phyloP scores from a whole-genome alignment of 2,888 invertebrate species.

The Parnassius apollo region DNA sequence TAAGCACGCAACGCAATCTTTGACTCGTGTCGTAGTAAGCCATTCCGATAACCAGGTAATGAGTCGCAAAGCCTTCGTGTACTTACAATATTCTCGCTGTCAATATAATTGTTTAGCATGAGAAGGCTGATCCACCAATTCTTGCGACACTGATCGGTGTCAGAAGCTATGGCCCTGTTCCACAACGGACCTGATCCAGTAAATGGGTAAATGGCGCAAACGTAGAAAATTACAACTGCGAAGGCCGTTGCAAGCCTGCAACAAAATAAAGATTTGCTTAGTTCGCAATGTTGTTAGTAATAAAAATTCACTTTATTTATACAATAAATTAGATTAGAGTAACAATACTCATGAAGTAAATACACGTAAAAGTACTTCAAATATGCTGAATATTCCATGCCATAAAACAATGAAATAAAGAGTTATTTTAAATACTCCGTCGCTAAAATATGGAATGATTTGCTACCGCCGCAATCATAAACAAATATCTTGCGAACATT shows the following conservation, averaged over 20 bases:
- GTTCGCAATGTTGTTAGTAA: too few relatives aligned
- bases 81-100: conserved; percentile 80
- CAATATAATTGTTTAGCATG: conserved; percentile 82
- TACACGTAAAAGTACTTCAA: too few relatives aligned
- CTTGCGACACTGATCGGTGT: conserved; percentile 74
- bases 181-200: conserved; percentile 83
- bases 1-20: conserved; percentile 10
- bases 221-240: conserved; percentile 80
- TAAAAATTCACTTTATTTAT: too few relatives aligned
- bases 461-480: too few relatives aligned
- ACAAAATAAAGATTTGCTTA: conserved; percentile 23
- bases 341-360: too few relatives aligned
- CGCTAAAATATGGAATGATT: too few relatives aligned
- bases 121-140: conserved; percentile 84
- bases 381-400: too few relatives aligned
- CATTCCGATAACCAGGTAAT: background rate
- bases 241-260: conserved; percentile 79
- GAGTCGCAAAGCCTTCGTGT: background rate
- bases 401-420: too few relatives aligned
- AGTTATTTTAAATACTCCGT: too few relatives aligned
- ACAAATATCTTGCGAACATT: too few relatives aligned
- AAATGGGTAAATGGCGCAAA: conserved; percentile 76
- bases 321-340: too few relatives aligned
- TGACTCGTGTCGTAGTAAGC: conserved; percentile 1
- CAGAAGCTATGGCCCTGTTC: conserved; percentile 71